These are phyloP conservation scores for Hydrotaea cyrtoneurina DNA, from an alignment of 2,888 invertebrate genomes.

Conservation along the genomic window DNA sequence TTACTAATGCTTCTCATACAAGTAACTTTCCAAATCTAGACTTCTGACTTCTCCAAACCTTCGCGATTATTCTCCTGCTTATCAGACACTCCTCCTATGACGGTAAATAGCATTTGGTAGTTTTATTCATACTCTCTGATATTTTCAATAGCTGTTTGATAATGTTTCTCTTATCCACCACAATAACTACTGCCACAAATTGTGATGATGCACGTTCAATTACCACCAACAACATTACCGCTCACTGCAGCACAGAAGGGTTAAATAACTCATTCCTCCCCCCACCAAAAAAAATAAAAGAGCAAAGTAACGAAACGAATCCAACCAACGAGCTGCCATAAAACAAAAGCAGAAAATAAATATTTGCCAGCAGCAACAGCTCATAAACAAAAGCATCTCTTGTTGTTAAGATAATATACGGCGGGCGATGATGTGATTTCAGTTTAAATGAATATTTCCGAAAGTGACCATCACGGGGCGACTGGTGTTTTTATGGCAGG, in stretches of 20 bases:
- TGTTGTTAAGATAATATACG: no score
- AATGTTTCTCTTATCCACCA: conserved; percentile 47
- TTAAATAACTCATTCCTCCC: background rate
- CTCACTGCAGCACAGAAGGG: background rate
- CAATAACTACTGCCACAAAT: conserved; percentile 26
- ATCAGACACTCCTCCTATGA: background rate
- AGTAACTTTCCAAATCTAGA: no score
- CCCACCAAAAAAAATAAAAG: background rate
- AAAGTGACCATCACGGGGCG: no score
- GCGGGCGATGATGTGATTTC: no score
- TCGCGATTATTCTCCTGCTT: background rate
- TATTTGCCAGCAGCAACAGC: background rate
- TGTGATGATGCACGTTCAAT: background rate
- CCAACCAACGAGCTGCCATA: background rate
- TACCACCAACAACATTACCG: background rate
- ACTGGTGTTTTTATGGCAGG: no score
- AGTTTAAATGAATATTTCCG: no score
- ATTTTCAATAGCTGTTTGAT: conserved; percentile 49
- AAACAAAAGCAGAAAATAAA: background rate
- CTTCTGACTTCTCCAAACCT: no score
- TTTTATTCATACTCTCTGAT: conserved; percentile 13
- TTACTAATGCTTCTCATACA: no score
- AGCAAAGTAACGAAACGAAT: no score
- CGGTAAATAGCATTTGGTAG: conserved; percentile 25
- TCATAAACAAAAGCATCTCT: no score